phyloP scores from a whole-genome alignment of 2,797 vertebrate genomes.

The Sebastes steindachneri region DNA sequence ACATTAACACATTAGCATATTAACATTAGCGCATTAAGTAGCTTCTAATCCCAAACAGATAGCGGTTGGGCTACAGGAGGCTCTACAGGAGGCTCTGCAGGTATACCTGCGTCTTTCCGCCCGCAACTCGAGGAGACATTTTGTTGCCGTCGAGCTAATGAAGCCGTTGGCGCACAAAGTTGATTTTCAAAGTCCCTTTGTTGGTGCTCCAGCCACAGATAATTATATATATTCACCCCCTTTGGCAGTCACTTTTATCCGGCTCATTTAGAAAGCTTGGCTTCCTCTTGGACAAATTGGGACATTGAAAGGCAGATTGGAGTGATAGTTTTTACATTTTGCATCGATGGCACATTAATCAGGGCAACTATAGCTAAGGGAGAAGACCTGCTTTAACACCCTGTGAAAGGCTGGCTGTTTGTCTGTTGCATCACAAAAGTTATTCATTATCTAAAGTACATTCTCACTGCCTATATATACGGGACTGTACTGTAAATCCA shows the following conservation, averaged over 20 bases:
- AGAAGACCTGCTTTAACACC: constrained; percentile 41
- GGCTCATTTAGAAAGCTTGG: constrained; percentile 72
- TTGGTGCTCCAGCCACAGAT: constrained; percentile 72
- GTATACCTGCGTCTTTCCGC: constrained; percentile 62
- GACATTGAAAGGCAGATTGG: constrained; percentile 75
- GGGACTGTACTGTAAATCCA: constrained; percentile 17
- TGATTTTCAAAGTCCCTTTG: constrained; percentile 74
- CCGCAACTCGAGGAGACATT: constrained; percentile 49
- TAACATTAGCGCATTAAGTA: constrained; percentile 66
- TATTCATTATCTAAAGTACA: constrained; percentile 32
- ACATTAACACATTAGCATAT: constrained; percentile 70
- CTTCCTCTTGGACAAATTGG: constrained; percentile 75
- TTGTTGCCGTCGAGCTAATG: constrained; percentile 74
- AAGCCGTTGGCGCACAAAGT: constrained; percentile 70
- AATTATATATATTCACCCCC: constrained; percentile 79
- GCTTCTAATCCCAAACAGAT: constrained; percentile 70
- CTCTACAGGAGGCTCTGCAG: constrained; percentile 55
- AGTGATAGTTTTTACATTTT: constrained; percentile 75
- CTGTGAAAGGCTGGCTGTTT: constrained; percentile 22
- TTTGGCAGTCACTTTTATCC: constrained; percentile 78
- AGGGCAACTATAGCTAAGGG: constrained; percentile 54
- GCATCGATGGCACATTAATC: constrained; percentile 70
- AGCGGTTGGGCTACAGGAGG: constrained; percentile 34
- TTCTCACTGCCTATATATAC: constrained; percentile 18
- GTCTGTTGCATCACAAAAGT: constrained; percentile 43